Base-by-base conservation (phyloP, 2,113 vertebrate genomes). In the Triplophysa tibetana region DNA sequence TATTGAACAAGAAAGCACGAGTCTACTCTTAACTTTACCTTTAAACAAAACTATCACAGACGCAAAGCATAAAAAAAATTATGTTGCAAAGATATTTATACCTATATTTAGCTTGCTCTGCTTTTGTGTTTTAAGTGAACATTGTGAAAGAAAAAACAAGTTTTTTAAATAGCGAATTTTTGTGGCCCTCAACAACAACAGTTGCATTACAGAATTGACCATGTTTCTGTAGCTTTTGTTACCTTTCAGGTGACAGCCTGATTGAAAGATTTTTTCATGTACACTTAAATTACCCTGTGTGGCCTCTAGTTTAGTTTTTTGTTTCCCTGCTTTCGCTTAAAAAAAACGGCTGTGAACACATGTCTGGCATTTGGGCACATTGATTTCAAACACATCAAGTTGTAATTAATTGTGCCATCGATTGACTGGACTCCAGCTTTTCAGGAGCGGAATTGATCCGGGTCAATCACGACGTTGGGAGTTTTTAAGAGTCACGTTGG, bases 211-310 rank as follows among this genome's bases (percentile, higher is more conserved):
- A 41, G 62, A 23, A 4, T n/a, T 6, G 56, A 6, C 4, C 16
- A 45, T 21, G 50, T 26, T 62, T 23, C 38, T 63, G 23, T 62
- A 45, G 74, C n/a, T 38, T 77, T 14, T 38, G 45, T 76, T 60
- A 72, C 83, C 78, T 84, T 81, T 67, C 38, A 68, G 72, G 41
- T 50, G 72, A 65, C 68, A 75, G 66, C 50, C 82, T 85, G 72
- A 85, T 85, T 82, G 83, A 82, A 82, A 38, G 1, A 6, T 61
- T 50, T 79, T 79, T 45, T 82, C 52, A 6, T 14, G 23, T 64
- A 43, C 64, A 21, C 74, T n/a, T 61, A 19, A n/a, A 58, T 29
- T 65, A 65, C 61, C 62, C 62, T 52, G 45, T 54, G 62, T 23
- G 61, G 29, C 61, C 9, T 75, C 23, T 21, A 21, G 10, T 50